Percentiles rank a stretch among this genome's conserved stretches.
Evolutionary conservation across 2,797 vertebrate genomes (phyloP).

Genomic region (Amblyopsis hoosieri): DNA sequence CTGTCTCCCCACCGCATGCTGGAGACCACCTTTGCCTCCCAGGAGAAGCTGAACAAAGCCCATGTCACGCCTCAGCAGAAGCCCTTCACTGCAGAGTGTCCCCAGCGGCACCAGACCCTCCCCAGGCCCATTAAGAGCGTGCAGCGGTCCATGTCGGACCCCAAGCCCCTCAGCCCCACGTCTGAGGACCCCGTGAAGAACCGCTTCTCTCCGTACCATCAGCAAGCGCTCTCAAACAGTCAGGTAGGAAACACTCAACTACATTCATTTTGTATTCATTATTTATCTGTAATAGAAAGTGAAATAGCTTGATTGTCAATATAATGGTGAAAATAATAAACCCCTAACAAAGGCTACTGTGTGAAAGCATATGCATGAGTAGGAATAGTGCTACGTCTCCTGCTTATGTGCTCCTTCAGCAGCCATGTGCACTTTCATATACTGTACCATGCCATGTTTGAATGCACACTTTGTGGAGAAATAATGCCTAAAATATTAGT

Average conservation of each 20-base stretch:
- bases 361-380: too few relatives aligned
- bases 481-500: too few relatives aligned
- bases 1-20: conserved; percentile 95
- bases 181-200: conserved; percentile 92
- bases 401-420: too few relatives aligned
- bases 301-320: background rate
- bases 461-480: too few relatives aligned
- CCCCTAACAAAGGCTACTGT: too few relatives aligned
- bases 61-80: conserved; percentile 98
- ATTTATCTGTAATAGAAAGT: background rate
- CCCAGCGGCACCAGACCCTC: conserved; percentile 91
- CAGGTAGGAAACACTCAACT: conserved; percentile 82
- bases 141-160: conserved; percentile 97
- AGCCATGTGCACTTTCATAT: too few relatives aligned
- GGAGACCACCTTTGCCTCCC: conserved; percentile 93
- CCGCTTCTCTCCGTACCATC: conserved; percentile 94
- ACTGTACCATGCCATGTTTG: too few relatives aligned
- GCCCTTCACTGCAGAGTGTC: conserved; percentile 88
- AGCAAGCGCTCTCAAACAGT: conserved; percentile 86
- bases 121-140: conserved; percentile 97
- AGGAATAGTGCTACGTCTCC: too few relatives aligned
- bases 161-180: conserved; percentile 98
- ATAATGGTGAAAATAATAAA: too few relatives aligned
- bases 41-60: conserved; percentile 96
- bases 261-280: background rate